Evolutionary conservation across 1,140 invertebrate genomes (phyloP).

Genomic region (Brachionus asplanchnoidis): DNA sequence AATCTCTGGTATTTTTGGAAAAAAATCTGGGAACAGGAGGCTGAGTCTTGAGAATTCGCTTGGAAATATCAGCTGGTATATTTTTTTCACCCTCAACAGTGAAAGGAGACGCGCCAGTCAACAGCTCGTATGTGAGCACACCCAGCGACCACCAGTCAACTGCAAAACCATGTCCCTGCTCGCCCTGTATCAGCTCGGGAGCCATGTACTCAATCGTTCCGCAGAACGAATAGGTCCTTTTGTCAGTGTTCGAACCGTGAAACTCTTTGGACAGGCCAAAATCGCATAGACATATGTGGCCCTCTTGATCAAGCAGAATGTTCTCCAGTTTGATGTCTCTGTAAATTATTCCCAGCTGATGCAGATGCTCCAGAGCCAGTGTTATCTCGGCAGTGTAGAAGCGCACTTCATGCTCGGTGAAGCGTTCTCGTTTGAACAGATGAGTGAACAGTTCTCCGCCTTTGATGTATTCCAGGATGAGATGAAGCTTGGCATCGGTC

Average conservation of each 20-base stretch:
- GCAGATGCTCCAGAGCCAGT: constrained; percentile 91
- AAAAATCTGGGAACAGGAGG: constrained; percentile 75
- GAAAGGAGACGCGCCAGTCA: constrained; percentile 34
- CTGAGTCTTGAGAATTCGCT: constrained; percentile 63
- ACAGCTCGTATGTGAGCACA: constrained; percentile 29
- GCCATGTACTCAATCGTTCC: constrained; percentile 98
- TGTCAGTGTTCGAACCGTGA: constrained; percentile 65
- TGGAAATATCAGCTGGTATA: constrained; percentile 61
- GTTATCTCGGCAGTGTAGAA: constrained; percentile 99
- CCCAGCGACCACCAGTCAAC: constrained; percentile 90
- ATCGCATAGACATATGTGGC: constrained; percentile 95
- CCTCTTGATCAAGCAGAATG: constrained; percentile 92
- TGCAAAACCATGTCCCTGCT: constrained; percentile 79
- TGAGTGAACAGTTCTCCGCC: constrained; percentile 99
- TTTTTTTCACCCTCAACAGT: constrained; percentile 59
- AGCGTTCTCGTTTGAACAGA: constrained; percentile 88
- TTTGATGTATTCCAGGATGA: constrained; percentile 98
- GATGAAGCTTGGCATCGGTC: constrained; percentile 75
- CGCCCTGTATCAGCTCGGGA: constrained; percentile 84
- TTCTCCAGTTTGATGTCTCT: constrained; percentile 97
- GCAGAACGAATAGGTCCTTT: constrained; percentile 70
- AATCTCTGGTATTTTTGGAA: constrained; percentile 63
- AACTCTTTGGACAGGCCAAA: constrained; percentile 95
- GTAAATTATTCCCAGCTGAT: constrained; percentile 94
- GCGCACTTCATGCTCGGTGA: constrained; percentile 89